phyloP scores from a whole-genome alignment of 1,140 invertebrate genomes.

The Bicyclus anynana region DNA sequence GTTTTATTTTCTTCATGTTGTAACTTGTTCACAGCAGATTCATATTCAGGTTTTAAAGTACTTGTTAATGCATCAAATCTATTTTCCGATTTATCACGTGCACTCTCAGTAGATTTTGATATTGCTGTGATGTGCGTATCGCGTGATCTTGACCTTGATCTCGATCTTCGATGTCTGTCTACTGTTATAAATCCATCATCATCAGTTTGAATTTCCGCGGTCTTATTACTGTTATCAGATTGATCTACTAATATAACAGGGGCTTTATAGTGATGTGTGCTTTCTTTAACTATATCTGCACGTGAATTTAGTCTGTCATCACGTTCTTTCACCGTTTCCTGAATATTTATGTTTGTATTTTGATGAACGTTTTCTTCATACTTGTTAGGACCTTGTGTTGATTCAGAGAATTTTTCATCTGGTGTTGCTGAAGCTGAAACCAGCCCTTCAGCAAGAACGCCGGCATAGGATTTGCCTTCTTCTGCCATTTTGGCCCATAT shows the following conservation, averaged over 20 bases:
- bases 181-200: constrained; percentile 69
- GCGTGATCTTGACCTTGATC: constrained; percentile 68
- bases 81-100: constrained; percentile 58
- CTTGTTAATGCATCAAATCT: constrained; percentile 53
- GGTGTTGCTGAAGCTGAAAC: too few species aligned
- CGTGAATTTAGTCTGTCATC: constrained; percentile 38
- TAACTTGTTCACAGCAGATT: constrained; percentile 26
- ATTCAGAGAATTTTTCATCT: constrained; percentile 23
- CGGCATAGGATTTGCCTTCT: constrained; percentile 79
- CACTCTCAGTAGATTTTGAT: constrained; percentile 28
- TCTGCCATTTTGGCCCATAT: constrained; percentile 70
- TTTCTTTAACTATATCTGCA: constrained; percentile 69
- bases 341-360: constrained; percentile 1
- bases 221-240: constrained; percentile 42
- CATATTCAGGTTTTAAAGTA: constrained; percentile 42
- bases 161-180: constrained; percentile 62
- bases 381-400: constrained; percentile 6
- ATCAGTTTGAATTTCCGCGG: constrained; percentile 49
- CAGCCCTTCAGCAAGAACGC: constrained; percentile 75
- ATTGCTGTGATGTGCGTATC: constrained; percentile 44
- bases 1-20: constrained; percentile 40
- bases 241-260: constrained; percentile 68
- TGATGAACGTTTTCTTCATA: constrained; percentile 12
- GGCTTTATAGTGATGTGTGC: constrained; percentile 31
- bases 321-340: constrained; percentile 16